A percentile compares a stretch with the other conserved stretches of the same genome.
phyloP scores from a whole-genome alignment of 35 echinoderm and acorn worm species.

The Apostichopus californicus region DNA sequence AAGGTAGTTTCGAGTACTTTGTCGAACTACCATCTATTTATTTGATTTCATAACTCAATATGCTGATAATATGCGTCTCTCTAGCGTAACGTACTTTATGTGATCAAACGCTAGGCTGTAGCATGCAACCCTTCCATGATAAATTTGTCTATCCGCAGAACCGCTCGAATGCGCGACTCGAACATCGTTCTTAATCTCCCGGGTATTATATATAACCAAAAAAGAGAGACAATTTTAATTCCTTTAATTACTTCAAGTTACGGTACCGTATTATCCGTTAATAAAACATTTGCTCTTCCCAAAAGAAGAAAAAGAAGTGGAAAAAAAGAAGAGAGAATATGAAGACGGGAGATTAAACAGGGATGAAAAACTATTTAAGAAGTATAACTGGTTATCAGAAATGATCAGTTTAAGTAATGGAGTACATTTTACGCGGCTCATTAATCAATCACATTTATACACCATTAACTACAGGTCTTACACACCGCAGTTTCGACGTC shows the following conservation, averaged over 20 bases:
- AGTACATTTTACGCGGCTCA: not conserved
- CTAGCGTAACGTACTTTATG: not conserved
- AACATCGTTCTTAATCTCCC: too few relatives aligned
- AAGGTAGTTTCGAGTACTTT: too few relatives aligned
- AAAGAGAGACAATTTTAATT: too few relatives aligned
- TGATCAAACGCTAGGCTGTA: not conserved
- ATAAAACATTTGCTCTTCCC: too few relatives aligned
- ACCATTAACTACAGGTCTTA: not conserved
- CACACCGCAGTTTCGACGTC: not conserved
- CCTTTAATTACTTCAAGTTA: too few relatives aligned
- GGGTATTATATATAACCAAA: too few relatives aligned
- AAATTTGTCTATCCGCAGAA: not conserved
- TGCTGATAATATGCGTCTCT: not conserved
- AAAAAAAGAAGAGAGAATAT: not conserved
- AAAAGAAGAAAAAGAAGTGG: not conserved
- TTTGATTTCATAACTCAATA: not conserved
- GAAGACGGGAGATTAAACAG: not conserved
- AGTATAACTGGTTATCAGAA: not conserved
- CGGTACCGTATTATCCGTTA: too few relatives aligned
- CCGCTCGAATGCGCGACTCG: too few relatives aligned
- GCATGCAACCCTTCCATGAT: not conserved
- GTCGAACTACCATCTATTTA: too few relatives aligned
- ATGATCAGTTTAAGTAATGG: not conserved
- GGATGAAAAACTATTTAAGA: slow-evolving; percentile 3
- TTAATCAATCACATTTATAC: not conserved